These are phyloP conservation scores for Dolichopus griseipennis DNA, from an alignment of 2,888 invertebrate species.

Conservation along the genomic window DNA sequence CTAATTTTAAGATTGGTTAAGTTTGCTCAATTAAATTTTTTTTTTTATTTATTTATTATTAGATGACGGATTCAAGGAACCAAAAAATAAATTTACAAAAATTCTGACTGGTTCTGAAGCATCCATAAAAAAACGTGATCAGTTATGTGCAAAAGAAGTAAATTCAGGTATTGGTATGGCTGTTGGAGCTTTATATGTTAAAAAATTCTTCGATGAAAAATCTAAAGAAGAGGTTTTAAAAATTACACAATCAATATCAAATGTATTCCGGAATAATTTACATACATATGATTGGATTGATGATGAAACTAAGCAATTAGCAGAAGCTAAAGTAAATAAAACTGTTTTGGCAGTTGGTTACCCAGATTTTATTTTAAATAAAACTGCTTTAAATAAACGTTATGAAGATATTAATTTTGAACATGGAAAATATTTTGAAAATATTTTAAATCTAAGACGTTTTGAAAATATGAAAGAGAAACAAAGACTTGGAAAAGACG, in stretches of 20 bases:
- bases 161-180: slow-evolving; percentile 69
- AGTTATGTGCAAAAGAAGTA: slow-evolving; percentile 79
- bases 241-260: slow-evolving; percentile 78
- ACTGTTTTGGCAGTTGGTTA: slow-evolving; percentile 90
- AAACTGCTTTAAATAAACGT: slow-evolving; percentile 67
- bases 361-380: slow-evolving; percentile 78
- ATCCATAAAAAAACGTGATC: slow-evolving; percentile 68
- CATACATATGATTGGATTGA: slow-evolving; percentile 88
- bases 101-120: slow-evolving; percentile 77
- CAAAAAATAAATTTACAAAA: slow-evolving; percentile 45
- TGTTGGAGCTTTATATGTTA: slow-evolving; percentile 51
- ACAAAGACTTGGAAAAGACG: slow-evolving; percentile 47
- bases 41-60: slow-evolving; percentile 11
- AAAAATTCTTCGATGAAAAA: slow-evolving; percentile 45
- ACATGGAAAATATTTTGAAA: slow-evolving; percentile 66
- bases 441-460: slow-evolving; percentile 60
- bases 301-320: slow-evolving; percentile 66
- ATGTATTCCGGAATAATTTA: slow-evolving; percentile 76
- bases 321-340: slow-evolving; percentile 78
- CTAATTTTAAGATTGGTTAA: too few relatives aligned
- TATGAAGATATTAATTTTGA: slow-evolving; percentile 63
- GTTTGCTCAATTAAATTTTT: too few relatives aligned
- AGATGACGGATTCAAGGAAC: slow-evolving; percentile 22
- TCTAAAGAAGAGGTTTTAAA: slow-evolving; percentile 54
- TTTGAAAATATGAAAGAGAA: slow-evolving; percentile 67